These are phyloP conservation scores for Sarcophilus harrisii DNA, from an alignment of 2,797 vertebrate species.

Conservation along the genomic window DNA sequence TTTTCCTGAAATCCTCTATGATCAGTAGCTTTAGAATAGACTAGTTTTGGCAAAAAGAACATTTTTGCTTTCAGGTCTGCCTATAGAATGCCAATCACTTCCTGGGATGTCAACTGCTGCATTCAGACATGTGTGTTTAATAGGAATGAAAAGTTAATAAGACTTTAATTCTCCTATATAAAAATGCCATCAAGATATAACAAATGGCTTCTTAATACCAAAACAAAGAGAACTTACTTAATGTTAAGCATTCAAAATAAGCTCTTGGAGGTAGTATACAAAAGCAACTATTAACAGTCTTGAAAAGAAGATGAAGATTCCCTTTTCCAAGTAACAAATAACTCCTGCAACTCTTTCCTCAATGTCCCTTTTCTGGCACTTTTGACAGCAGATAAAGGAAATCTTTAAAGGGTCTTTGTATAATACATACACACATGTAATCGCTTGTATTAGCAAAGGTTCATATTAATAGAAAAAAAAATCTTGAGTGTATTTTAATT, in stretches of 20 bases:
- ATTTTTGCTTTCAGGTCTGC: not conserved
- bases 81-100: not conserved
- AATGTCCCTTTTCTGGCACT: not conserved
- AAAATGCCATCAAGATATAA: constrained; percentile 71
- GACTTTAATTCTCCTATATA: constrained; percentile 55
- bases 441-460: not conserved
- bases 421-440: not conserved
- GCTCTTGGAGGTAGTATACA: constrained; percentile 30
- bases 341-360: not conserved
- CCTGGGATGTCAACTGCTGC: constrained; percentile 11
- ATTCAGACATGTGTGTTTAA: too few species aligned
- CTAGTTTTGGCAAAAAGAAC: constrained; percentile 28
- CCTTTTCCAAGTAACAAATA: not conserved
- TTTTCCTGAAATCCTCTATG: constrained; percentile 36
- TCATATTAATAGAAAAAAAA: not conserved
- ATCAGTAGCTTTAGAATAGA: constrained; percentile 18
- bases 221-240: constrained; percentile 68
- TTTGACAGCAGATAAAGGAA: not conserved
- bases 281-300: not conserved
- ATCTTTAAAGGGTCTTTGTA: not conserved
- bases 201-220: constrained; percentile 66
- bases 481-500: not conserved
- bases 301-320: not conserved
- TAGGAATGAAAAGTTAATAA: constrained; percentile 44
- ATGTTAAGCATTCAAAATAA: constrained; percentile 46